Base-by-base conservation (phyloP, 1,140 invertebrate genomes). In the Cyclargus thomasi region DNA sequence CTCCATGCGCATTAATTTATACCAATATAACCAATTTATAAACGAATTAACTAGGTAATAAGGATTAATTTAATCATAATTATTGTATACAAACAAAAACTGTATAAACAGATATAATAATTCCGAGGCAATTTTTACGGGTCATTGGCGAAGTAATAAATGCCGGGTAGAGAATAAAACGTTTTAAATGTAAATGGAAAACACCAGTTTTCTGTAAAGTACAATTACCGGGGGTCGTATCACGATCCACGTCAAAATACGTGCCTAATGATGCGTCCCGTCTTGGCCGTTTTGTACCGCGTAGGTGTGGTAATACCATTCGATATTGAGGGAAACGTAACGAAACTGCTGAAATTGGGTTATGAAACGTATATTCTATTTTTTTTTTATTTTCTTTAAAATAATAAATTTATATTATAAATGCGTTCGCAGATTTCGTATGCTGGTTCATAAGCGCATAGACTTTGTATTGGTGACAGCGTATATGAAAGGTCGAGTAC, bases 131-230 rank as follows among this genome's bases (percentile, higher is more conserved):
- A 35, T 73, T 71, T 77, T 79, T 67, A 77, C 73, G 70, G 67
- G 63, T 74, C 71, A 80, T 76, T 73, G 73, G 70, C 36, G 64
- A 73, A 71, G 78, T 77, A 75, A 80, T 77, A 81, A 81, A 79
- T 72, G 74, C 53, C 57, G 53, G 18, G 65, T 67, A 68, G 72
- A 64, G 72, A 70, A 65, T 82, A 74, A 80, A 82, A 81, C 76
- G 81, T 79, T 81, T 80, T 81, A 67, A 78, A 80, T 81, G 80
- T 79, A 77, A 82, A 80, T 78, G 77, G 70, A 75, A 79, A 80
- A 77, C 80, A 76, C 77, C 64, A 17, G 53, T 29, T 53, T 65
- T 65, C 64, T 65, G 47, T 53, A 53, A 29, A 53, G 53, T 53
- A 53, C 53, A 65, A 23, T 55, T 55, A 65, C 53, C 53, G 3